Base-by-base conservation (phyloP, 1,140 invertebrate species). In the Zaprionus ghesquierei region DNA sequence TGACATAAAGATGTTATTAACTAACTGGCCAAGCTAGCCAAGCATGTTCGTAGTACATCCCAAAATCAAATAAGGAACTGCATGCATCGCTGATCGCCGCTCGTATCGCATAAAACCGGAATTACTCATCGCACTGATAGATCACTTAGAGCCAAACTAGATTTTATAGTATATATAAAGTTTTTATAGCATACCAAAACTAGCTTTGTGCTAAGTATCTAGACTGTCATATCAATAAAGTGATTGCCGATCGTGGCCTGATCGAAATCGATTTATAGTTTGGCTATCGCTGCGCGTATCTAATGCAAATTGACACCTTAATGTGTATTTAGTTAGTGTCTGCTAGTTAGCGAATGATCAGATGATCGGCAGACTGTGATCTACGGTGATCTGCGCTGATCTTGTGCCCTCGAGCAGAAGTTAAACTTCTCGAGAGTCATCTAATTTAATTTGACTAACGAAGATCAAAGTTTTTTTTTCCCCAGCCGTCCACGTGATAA, bases 11-110 rank as follows among this genome's bases (percentile, higher is more conserved):
- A 9, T 33, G 35, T 22, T 73, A 23, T 60, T 27, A 44, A 49
- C 23, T 54, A 22, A 27, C 25, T 46, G 41, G 41, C 41, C 41
- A 46, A 25, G n/a, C 22, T 33, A 44, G 38, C 56, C 18, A 29
- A 53, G 15, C 50, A 63, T 27, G 50, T 10, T 63, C 27, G 0
- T 12, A 55, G 27, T 55, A 15, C 18, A 55, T 49, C 29, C 38
- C 22, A 38, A 65, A 65, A 63, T 55, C 41, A 31, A 58, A 73
- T 73, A 61, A 69, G 64, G 70, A 73, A 73, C 56, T 73, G 56
- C 51, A 61, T 60, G 55, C 27, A 55, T 31, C 49, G 18, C 18
- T 41, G 53, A 41, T 41, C 53, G 20, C 3, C 15, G 22, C 20
- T 41, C 31, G 53, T 55, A 56, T 41, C 29, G 25, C 23, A 27